Conservation (phyloP, 2,797 vertebrate species). For the Chaetophractus vellerosus region DNA sequence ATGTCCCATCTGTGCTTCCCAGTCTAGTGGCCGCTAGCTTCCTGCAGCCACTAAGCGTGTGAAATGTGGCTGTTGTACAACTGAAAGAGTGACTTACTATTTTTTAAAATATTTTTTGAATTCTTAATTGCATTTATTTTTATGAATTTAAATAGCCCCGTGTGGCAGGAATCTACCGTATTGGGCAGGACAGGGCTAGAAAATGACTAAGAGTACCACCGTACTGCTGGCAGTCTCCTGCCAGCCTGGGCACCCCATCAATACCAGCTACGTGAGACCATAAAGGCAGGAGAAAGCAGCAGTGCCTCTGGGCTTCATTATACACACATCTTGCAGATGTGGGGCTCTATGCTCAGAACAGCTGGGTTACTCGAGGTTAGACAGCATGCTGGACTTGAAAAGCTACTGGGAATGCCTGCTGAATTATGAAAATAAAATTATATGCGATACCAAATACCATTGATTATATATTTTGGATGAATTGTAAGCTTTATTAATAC, state of each 20-base stretch:
- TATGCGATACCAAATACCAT: no score
- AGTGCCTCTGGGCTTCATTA: background rate
- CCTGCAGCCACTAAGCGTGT: accelerated
- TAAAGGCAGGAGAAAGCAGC: accelerated
- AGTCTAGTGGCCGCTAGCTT: no score
- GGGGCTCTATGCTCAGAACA: background rate
- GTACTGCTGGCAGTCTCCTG: accelerated
- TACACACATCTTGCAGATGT: background rate
- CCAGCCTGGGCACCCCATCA: no score
- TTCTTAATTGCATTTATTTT: background rate
- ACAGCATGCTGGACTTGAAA: background rate
- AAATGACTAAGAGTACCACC: background rate
- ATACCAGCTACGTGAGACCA: background rate
- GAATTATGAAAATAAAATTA: background rate
- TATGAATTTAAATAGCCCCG: background rate
- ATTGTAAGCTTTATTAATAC: no score
- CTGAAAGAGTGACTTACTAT: background rate
- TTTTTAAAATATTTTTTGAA: background rate
- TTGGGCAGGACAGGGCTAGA: background rate
- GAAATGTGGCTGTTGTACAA: background rate
- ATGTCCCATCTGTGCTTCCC: background rate
- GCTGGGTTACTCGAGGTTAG: background rate
- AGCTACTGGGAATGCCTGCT: background rate
- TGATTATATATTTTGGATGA: no score
- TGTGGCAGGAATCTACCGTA: background rate